A percentile compares a stretch with the other conserved stretches of the same genome.
phyloP scores from a whole-genome alignment of 2,888 invertebrate genomes.

The Lochmaea crataegi region DNA sequence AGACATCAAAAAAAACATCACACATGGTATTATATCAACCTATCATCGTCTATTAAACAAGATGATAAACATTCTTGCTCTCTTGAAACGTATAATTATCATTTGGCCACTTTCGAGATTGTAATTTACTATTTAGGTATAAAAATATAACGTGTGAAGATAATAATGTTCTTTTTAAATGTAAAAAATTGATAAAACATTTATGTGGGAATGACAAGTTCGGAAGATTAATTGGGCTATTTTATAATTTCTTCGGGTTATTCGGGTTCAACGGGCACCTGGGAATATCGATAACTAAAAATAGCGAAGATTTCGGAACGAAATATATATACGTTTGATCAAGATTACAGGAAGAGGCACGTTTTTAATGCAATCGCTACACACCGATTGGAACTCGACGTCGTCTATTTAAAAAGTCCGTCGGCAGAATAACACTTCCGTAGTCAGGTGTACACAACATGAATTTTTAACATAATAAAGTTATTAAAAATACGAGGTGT shows the following conservation, averaged over 20 bases:
- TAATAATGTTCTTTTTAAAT: constrained; percentile 17
- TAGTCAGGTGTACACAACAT: too few species aligned
- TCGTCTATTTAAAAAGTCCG: background rate
- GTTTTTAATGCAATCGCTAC: constrained; percentile 7
- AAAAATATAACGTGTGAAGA: constrained; percentile 28
- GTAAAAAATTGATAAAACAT: constrained; percentile 24
- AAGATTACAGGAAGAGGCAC: constrained; percentile 8
- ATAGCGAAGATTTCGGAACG: constrained; percentile 10
- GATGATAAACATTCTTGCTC: constrained; percentile 29
- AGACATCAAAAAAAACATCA: constrained; percentile 22
- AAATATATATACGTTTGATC: too few species aligned
- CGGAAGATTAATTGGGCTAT: constrained; percentile 13
- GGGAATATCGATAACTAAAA: constrained; percentile 18
- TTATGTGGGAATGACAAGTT: constrained; percentile 22
- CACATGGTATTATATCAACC: constrained; percentile 13
- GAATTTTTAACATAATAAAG: too few species aligned
- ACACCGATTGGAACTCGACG: background rate
- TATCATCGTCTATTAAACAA: constrained; percentile 18
- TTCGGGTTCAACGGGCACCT: constrained; percentile 11
- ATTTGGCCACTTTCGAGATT: constrained; percentile 31
- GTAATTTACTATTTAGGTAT: constrained; percentile 31
- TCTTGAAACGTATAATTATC: constrained; percentile 27
- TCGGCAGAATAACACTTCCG: background rate
- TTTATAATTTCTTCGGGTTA: constrained; percentile 17
- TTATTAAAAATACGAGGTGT: too few species aligned